Base-by-base conservation (phyloP, 2,113 vertebrate genomes). In the Rallus limicola region DNA sequence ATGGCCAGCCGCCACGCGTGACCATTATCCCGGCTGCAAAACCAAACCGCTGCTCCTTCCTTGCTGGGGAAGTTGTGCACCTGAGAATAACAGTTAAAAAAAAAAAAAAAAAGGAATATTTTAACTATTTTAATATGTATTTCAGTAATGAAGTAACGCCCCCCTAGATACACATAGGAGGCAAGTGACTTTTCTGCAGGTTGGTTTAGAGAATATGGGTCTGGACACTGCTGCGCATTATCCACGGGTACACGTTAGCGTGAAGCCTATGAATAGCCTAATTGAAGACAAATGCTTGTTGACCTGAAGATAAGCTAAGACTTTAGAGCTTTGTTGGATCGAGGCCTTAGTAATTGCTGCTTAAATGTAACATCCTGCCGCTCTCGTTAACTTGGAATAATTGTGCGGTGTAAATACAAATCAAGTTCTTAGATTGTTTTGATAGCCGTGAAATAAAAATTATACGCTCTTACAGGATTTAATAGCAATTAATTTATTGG, bases 301-400 rank as follows among this genome's bases (percentile, higher is more conserved):
- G 80, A 79, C 69, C 76, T 86, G 84, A 82, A 92, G 63, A 38
- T 86, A 83, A 83, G 33, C 38, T 81, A 55, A 86, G 50, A 71
- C 48, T 84, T 79, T 50, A 71, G 63, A 88, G 86, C 78, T 89
- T 95, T 92, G 65, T 69, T 91, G 78, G 77, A 59, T 62, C 89
- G 77, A 85, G 62, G 65, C 40, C 58, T 92, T 56, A 29, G 34
- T 79, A 84, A 82, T 82, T 90, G 58, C 40, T 58, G 1, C 84
- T 89, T 87, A 68, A 76, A 68, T 62, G 44, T 76, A 78, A 74
- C 1, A 13, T 74, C 14, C 56, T 70, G 23, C 42, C 0, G 0
- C 84, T 92, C 65, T 79, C 1, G 4, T 50, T 91, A 79, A 69
- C 34, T 64, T 86, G 15, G 36, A 82, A 15, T 82, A 85, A 42